phyloP scores from a whole-genome alignment of 2,797 vertebrate genomes.

The Oreonectes daqikongensis region DNA sequence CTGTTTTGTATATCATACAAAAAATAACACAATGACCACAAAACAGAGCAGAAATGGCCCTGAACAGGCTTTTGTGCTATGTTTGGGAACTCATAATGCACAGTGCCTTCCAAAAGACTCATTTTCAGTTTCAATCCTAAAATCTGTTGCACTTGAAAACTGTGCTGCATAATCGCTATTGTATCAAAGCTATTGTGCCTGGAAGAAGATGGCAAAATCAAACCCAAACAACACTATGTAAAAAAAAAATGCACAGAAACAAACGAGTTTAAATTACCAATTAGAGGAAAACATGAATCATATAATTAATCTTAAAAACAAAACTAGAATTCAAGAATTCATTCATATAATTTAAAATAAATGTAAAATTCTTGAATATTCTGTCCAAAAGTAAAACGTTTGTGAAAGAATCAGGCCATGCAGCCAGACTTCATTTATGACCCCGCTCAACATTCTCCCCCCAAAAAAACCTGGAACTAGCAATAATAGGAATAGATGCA shows the following conservation, averaged over 20 bases:
- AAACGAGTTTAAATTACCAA: too few relatives aligned
- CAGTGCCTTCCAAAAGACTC: background rate
- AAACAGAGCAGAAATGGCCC: background rate
- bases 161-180: background rate
- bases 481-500: background rate
- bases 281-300: too few relatives aligned
- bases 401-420: background rate
- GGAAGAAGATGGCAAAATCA: background rate
- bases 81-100: background rate
- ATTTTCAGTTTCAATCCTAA: background rate
- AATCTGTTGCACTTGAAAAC: conserved; percentile 5
- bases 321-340: too few relatives aligned
- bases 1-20: background rate
- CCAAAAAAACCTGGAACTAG: conserved; percentile 6
- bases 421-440: background rate
- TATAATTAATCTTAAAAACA: too few relatives aligned
- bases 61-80: background rate
- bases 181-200: conserved; percentile 7
- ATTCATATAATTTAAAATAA: too few relatives aligned
- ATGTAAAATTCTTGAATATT: background rate
- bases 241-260: too few relatives aligned
- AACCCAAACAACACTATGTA: background rate
- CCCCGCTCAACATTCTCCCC: too few relatives aligned
- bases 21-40: background rate
- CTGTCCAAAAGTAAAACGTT: conserved; percentile 12